Conservation (phyloP, 2,888 invertebrate species). For the Asteroscopus sphinx region DNA sequence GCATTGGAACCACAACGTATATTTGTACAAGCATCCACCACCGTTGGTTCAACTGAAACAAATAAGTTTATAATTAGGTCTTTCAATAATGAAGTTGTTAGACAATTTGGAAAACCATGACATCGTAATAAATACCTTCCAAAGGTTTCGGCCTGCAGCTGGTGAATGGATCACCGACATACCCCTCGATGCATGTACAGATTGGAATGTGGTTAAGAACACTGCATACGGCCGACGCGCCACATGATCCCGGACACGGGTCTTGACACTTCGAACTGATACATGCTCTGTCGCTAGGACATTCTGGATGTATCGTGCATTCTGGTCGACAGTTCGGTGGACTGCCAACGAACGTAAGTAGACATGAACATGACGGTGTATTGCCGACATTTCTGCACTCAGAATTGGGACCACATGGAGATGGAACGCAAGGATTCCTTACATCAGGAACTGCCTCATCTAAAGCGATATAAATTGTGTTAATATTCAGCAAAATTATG, state of each 20-base stretch:
- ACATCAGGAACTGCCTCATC: slow-evolving; percentile 73
- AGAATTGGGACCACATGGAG: slow-evolving; percentile 92
- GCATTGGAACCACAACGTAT: slow-evolving; percentile 92
- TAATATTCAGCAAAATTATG: neutral
- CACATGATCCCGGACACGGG: slow-evolving; percentile 95
- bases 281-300: slow-evolving; percentile 93
- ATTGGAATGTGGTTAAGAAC: slow-evolving; percentile 94
- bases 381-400: slow-evolving; percentile 90
- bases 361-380: slow-evolving; percentile 91
- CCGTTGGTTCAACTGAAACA: slow-evolving; percentile 76
- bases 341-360: slow-evolving; percentile 91
- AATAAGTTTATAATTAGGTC: slow-evolving; percentile 3
- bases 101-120: neutral
- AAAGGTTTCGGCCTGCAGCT: slow-evolving; percentile 87
- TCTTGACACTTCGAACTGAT: slow-evolving; percentile 93
- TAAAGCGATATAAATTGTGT: slow-evolving; percentile 59
- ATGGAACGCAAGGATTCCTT: slow-evolving; percentile 89
- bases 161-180: slow-evolving; percentile 93
- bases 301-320: slow-evolving; percentile 93
- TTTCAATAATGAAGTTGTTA: slow-evolving; percentile 6
- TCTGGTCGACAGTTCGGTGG: slow-evolving; percentile 93
- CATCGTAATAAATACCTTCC: slow-evolving; percentile 80
- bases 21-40: slow-evolving; percentile 91
- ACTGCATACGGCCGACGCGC: slow-evolving; percentile 89
- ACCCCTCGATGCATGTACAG: slow-evolving; percentile 93